Evolutionary conservation across 2,797 vertebrate genomes (phyloP).

Genomic region (Heteromormyrus szaboi): DNA sequence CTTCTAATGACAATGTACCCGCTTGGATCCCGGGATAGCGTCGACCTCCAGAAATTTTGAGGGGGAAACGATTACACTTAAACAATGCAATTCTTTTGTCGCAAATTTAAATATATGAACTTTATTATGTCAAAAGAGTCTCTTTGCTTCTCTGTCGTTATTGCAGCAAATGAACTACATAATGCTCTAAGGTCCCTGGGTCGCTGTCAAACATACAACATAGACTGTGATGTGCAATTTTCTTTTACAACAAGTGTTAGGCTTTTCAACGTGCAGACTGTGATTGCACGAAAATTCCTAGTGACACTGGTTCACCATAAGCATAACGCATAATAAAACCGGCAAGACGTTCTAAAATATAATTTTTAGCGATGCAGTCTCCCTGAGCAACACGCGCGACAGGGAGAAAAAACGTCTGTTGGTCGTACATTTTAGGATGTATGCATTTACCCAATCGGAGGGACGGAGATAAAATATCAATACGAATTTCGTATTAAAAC

Average conservation of each 20-base stretch:
- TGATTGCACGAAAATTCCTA: not conserved
- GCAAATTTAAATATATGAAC: not conserved
- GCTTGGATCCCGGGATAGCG: slow-evolving; percentile 37
- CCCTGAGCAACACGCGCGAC: not conserved
- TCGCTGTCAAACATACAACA: not conserved
- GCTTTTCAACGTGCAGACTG: not conserved
- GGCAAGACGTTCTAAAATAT: not conserved
- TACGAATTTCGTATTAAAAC: not conserved
- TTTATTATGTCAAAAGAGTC: not conserved
- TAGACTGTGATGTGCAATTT: not conserved
- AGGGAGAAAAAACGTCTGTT: not conserved
- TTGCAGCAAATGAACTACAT: not conserved
- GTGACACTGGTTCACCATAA: not conserved
- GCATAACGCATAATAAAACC: not conserved
- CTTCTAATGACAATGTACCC: slow-evolving; percentile 42
- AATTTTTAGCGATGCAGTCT: slow-evolving; percentile 20
- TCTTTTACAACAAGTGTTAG: slow-evolving; percentile 20
- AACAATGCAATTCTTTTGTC: not conserved
- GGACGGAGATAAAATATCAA: not conserved
- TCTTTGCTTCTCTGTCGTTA: not conserved
- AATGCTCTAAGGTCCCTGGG: not conserved
- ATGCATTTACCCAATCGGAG: not conserved
- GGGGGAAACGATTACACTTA: slow-evolving; percentile 21
- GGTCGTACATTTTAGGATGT: slow-evolving; percentile 18
- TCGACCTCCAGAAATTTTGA: slow-evolving; percentile 38